Conservation (phyloP, 2,797 vertebrate species). For the Remorina albescens region DNA sequence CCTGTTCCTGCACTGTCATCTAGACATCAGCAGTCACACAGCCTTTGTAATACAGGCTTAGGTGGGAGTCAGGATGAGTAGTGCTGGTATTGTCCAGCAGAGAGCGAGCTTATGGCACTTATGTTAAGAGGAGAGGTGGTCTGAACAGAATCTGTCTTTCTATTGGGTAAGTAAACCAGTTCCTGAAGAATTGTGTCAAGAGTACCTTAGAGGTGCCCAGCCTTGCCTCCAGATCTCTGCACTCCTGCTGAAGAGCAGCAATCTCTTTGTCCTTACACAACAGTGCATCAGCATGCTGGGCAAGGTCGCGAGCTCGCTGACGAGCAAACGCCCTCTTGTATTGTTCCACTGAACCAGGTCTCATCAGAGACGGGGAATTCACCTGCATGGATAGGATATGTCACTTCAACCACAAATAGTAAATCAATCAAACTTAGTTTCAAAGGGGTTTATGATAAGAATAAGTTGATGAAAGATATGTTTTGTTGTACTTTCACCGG, state of each 20-base stretch:
- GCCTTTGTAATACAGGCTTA: slow-evolving; percentile 64
- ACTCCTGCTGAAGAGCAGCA: slow-evolving; percentile 90
- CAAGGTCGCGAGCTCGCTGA: slow-evolving; percentile 93
- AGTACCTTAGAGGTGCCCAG: slow-evolving; percentile 90
- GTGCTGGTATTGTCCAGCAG: slow-evolving; percentile 73
- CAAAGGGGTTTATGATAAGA: background rate
- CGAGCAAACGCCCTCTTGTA: slow-evolving; percentile 93
- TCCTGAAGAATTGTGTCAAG: background rate
- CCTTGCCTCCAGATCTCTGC: slow-evolving; percentile 89
- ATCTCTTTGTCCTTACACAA: slow-evolving; percentile 97
- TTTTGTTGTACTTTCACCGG: background rate
- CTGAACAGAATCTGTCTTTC: background rate
- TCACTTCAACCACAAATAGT: background rate
- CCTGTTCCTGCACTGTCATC: slow-evolving; percentile 74
- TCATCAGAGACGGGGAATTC: slow-evolving; percentile 86
- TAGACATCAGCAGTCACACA: slow-evolving; percentile 67
- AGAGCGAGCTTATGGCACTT: slow-evolving; percentile 60
- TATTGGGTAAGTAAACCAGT: background rate
- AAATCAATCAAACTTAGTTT: background rate
- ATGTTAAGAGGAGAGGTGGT: background rate
- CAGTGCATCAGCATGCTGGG: slow-evolving; percentile 93
- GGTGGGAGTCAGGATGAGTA: slow-evolving; percentile 50
- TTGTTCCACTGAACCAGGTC: slow-evolving; percentile 89
- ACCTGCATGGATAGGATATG: slow-evolving; percentile 85
- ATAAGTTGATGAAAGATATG: too few relatives aligned